phyloP scores from a whole-genome alignment of 2,888 invertebrate species.

The Metalampra italica region DNA sequence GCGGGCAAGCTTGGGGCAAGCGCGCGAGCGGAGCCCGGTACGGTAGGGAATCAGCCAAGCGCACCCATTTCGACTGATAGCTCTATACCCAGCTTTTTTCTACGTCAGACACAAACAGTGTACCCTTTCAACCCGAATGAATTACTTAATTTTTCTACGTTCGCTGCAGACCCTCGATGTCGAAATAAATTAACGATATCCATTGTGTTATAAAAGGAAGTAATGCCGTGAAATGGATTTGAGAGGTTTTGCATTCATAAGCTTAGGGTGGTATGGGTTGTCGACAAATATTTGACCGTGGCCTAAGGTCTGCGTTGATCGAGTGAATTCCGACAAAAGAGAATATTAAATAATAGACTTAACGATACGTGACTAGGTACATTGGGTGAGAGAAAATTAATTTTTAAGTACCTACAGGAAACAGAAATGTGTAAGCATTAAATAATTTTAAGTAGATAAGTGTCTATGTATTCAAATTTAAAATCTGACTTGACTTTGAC shows the following conservation, averaged over 20 bases:
- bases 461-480: background rate
- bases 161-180: constrained; percentile 55
- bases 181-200: constrained; percentile 67
- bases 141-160: constrained; percentile 74
- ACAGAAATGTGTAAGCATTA: constrained; percentile 1
- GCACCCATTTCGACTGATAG: constrained; percentile 58
- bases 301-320: constrained; percentile 18
- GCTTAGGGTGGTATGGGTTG: constrained; percentile 38
- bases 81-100: constrained; percentile 62
- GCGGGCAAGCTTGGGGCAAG: constrained; percentile 34
- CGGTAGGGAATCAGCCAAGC: constrained; percentile 57
- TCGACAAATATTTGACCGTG: constrained; percentile 37
- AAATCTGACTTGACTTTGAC: background rate
- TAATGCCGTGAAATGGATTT: constrained; percentile 43
- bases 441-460: constrained; percentile 6
- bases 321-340: constrained; percentile 8
- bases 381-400: constrained; percentile 13
- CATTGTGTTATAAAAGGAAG: constrained; percentile 48
- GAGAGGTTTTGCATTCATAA: constrained; percentile 45
- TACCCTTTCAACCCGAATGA: constrained; percentile 73
- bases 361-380: constrained; percentile 4
- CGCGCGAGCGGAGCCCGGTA: background rate
- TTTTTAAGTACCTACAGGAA: background rate
- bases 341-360: constrained; percentile 13
- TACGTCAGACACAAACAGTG: constrained; percentile 67